Evolutionary conservation across 2,113 vertebrate species (phyloP), one percentile per base, ranked within the genome.

Genomic region (Phycodurus eques): DNA sequence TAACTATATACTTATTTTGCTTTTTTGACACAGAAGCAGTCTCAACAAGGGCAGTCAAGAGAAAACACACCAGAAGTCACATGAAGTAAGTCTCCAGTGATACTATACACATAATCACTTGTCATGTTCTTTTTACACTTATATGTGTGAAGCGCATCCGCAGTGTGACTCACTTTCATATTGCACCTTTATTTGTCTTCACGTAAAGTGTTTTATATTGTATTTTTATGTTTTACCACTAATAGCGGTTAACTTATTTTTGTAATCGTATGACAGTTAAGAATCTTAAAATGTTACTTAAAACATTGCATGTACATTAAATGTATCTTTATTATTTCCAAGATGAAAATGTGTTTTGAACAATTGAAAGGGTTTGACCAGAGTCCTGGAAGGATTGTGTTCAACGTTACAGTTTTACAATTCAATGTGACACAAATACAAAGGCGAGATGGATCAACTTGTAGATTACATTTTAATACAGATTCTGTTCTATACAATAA

Each of bases 401-500:
- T 35, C 14, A 33, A 35, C 15, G 14, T 35, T 35, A 13, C 14
- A 9, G 14, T 8, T 61, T 19, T 1, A 9, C 44, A 47, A 9
- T 5, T 46, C 43, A 39, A n/a, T 46, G 20, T 65, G 20, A 65
- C 63, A 22, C 42, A 44, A 2, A 20, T 20, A 62, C 39, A 46
- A 65, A 78, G 69, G 33, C 56, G 60, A 81, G 43, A 79, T 77
- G 53, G 27, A 70, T 72, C 10, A 53, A 59, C 54, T 76, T 49
- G 67, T 78, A 78, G 61, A 78, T 81, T 73, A 72, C 71, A 79
- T 88, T 92, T 92, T 90, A 89, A 88, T 91, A 84, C 86, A 89
- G 85, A 90, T 81, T 86, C 67, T 88, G 76, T 78, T 87, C 88
- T 92, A 91, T 90, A 89, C 86, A 91, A 87, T 86, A 80, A 85